Percentiles rank a stretch among this genome's conserved stretches.
Conservation (phyloP, 2,888 invertebrate genomes). For the Julus scandinavius region DNA sequence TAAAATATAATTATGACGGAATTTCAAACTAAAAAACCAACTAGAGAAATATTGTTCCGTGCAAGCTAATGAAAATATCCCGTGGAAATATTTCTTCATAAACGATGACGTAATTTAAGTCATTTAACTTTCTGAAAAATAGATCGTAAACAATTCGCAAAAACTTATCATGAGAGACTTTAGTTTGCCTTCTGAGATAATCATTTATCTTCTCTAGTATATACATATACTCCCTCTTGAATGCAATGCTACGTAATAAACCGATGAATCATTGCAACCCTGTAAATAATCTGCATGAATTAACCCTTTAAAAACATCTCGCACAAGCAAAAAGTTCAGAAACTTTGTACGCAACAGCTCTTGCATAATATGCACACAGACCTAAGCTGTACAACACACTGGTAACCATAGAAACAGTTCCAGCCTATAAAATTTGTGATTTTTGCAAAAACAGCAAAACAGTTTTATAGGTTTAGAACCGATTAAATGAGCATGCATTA, state of each 20-base stretch:
- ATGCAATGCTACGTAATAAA: not conserved
- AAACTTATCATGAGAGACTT: not conserved
- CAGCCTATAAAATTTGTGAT: not conserved
- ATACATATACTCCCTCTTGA: not conserved
- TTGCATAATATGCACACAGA: not conserved
- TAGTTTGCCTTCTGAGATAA: not conserved
- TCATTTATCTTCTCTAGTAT: not conserved
- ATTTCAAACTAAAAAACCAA: not conserved
- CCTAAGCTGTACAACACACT: not conserved
- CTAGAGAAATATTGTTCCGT: not conserved
- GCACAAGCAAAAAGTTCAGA: not conserved
- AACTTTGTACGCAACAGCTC: not conserved
- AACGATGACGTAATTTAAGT: not conserved
- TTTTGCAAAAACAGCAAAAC: conserved; percentile 10
- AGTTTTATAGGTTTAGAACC: conserved; percentile 15
- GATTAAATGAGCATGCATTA: conserved; percentile 16
- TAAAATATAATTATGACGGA: not conserved
- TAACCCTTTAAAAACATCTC: not conserved
- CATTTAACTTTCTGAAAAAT: not conserved
- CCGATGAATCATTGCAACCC: conserved; percentile 20
- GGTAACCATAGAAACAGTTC: not conserved
- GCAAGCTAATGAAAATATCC: not conserved
- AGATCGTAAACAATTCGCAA: not conserved
- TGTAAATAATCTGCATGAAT: not conserved
- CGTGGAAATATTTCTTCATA: not conserved